A percentile compares a stretch with the other conserved stretches of the same genome.
Evolutionary conservation across 1,140 invertebrate species (phyloP).

Genomic region (Aphelenchoides fujianensis): DNA sequence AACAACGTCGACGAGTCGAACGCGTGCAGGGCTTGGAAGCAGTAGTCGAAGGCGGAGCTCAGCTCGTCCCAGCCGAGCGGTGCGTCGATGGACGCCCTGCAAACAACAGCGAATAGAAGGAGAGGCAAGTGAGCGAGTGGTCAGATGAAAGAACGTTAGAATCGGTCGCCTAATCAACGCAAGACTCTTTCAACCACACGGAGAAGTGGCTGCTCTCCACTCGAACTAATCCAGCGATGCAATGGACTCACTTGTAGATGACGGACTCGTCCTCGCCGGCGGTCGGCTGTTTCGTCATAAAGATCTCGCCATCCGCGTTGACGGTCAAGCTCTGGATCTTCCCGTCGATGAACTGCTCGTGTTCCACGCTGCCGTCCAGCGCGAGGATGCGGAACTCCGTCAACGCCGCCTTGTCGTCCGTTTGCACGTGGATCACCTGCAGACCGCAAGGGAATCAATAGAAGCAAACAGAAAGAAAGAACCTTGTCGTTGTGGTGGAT

Average conservation of each 20-base stretch:
- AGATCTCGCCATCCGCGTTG: constrained; percentile 49
- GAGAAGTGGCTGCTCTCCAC: too few species aligned
- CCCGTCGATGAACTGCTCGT: constrained; percentile 59
- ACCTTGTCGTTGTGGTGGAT: constrained; percentile 50
- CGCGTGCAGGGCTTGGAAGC: constrained; percentile 53
- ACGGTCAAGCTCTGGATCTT: constrained; percentile 52
- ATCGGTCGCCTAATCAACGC: too few species aligned
- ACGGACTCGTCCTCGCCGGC: constrained; percentile 45
- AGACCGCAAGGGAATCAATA: constrained; percentile 21
- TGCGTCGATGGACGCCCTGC: constrained; percentile 42
- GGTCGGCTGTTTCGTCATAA: constrained; percentile 46
- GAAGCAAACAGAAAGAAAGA: not conserved
- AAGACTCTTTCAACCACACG: too few species aligned
- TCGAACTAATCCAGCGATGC: not conserved
- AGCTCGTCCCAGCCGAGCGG: constrained; percentile 58
- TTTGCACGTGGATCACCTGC: constrained; percentile 55
- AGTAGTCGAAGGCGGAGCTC: constrained; percentile 40
- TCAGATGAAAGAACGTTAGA: too few species aligned
- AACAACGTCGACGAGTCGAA: constrained; percentile 52
- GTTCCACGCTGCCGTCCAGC: constrained; percentile 51
- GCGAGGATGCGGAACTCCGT: constrained; percentile 52
- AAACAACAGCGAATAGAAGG: too few species aligned
- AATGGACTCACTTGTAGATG: constrained; percentile 47
- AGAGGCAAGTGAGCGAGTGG: too few species aligned
- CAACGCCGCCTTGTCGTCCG: constrained; percentile 39